These are phyloP conservation scores for Spinus pinus DNA, from an alignment of 2,797 vertebrate genomes.

Conservation along the genomic window DNA sequence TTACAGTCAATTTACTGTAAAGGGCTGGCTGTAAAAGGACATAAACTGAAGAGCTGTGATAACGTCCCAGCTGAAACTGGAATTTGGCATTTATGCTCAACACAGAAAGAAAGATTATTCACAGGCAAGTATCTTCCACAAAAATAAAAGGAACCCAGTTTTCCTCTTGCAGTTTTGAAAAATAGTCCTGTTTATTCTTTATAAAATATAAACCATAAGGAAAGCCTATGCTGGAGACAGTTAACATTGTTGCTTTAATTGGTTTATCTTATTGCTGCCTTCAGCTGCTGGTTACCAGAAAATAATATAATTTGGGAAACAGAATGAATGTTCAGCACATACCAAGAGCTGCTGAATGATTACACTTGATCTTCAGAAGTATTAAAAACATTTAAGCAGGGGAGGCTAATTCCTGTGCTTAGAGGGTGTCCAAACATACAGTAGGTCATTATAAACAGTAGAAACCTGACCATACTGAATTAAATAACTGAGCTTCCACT, in stretches of 20 bases:
- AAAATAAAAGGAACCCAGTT: not conserved
- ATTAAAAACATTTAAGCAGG: not conserved
- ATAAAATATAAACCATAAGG: not conserved
- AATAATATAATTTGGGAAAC: not conserved
- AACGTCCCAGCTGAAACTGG: not conserved
- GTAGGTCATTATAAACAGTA: not conserved
- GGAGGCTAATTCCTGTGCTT: not conserved
- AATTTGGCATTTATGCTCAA: constrained; percentile 7
- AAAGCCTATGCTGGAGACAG: not conserved
- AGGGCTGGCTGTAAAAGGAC: constrained; percentile 28
- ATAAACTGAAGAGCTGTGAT: constrained; percentile 35
- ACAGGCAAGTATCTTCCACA: not conserved
- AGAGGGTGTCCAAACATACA: not conserved
- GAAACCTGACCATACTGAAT: not conserved
- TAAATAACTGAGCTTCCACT: not conserved
- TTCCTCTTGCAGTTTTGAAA: not conserved
- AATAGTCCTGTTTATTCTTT: not conserved
- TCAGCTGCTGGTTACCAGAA: not conserved
- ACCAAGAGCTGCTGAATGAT: not conserved
- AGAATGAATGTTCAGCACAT: not conserved
- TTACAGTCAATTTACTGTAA: constrained; percentile 43
- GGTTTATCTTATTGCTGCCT: not conserved
- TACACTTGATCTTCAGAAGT: not conserved
- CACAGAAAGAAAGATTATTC: not conserved
- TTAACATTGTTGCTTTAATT: not conserved